These are phyloP conservation scores for Metridium senile DNA, from an alignment of 92 coral and sea anemone species.

Conservation along the genomic window DNA sequence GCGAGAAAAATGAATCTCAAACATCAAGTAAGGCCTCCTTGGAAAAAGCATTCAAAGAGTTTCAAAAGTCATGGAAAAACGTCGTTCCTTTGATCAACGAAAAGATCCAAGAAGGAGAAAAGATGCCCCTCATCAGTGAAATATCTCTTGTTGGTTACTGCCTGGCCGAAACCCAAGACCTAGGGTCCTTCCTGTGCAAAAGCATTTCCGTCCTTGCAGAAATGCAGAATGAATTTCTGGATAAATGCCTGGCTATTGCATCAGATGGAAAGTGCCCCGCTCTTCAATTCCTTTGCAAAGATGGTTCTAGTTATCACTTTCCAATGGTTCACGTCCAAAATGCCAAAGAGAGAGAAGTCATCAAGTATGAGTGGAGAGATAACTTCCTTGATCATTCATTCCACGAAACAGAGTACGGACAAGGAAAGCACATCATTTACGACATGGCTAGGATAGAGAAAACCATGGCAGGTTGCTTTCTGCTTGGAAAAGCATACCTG, in stretches of 20 bases:
- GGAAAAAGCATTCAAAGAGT: constrained; percentile 53
- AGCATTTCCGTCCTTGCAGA: constrained; percentile 60
- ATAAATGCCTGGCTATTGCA: constrained; percentile 65
- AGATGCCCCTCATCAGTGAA: constrained; percentile 64
- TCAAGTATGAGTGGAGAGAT: constrained; percentile 85
- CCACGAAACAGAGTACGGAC: constrained; percentile 81
- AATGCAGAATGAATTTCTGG: constrained; percentile 79
- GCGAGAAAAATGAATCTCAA: not conserved
- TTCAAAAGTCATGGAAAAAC: constrained; percentile 74
- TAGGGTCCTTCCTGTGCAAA: constrained; percentile 65
- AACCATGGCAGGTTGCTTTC: constrained; percentile 70
- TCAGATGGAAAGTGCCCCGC: constrained; percentile 68
- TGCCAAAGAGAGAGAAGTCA: constrained; percentile 76
- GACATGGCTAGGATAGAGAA: constrained; percentile 85
- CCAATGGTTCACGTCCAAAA: constrained; percentile 78
- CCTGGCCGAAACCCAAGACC: constrained; percentile 62
- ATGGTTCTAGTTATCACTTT: constrained; percentile 42
- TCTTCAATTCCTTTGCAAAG: constrained; percentile 62
- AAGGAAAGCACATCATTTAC: constrained; percentile 73
- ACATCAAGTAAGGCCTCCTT: not conserved
- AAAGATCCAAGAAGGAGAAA: constrained; percentile 4
- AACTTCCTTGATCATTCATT: constrained; percentile 76
- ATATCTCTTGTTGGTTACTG: constrained; percentile 69
- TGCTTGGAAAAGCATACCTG: constrained; percentile 76
- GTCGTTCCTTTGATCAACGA: constrained; percentile 58